These are phyloP conservation scores for Cebidichthys violaceus DNA, from an alignment of 2,113 vertebrate genomes.

Conservation along the genomic window DNA sequence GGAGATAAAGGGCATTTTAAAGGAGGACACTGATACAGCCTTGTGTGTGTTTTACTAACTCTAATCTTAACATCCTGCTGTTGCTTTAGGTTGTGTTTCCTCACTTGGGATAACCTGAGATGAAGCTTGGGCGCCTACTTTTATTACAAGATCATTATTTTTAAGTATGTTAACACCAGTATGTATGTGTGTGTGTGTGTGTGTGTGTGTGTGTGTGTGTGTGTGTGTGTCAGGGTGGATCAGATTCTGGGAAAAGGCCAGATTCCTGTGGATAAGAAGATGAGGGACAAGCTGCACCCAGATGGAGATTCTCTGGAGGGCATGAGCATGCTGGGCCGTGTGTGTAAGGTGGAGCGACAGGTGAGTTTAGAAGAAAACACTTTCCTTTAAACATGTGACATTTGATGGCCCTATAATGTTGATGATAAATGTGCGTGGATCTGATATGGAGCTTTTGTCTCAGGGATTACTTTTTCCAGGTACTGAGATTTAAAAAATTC, in stretches of 20 bases:
- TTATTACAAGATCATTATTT: slow-evolving; percentile 10
- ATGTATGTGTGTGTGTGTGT: slow-evolving; percentile 52
- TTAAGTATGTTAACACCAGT: slow-evolving; percentile 27
- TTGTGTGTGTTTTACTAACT: slow-evolving; percentile 57
- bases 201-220: slow-evolving; percentile 38
- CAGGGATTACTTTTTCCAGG: too few relatives aligned
- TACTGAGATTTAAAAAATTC: too few relatives aligned
- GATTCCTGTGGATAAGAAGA: slow-evolving; percentile 93
- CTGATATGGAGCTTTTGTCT: too few relatives aligned
- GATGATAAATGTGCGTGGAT: too few relatives aligned
- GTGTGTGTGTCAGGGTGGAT: slow-evolving; percentile 88
- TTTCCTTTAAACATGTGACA: background rate
- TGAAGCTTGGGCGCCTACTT: slow-evolving; percentile 9
- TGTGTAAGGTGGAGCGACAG: slow-evolving; percentile 99
- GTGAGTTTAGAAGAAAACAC: slow-evolving; percentile 74
- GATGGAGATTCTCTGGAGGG: slow-evolving; percentile 93
- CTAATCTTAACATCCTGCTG: slow-evolving; percentile 30
- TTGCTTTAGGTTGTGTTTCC: slow-evolving; percentile 60
- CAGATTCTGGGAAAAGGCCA: slow-evolving; percentile 99
- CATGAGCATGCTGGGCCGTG: slow-evolving; percentile 96
- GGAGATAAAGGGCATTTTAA: background rate
- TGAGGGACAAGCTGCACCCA: slow-evolving; percentile 90
- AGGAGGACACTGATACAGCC: background rate
- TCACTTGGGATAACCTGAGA: slow-evolving; percentile 45
- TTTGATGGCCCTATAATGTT: too few relatives aligned